Evolutionary conservation across 2,113 vertebrate genomes (phyloP), one percentile per base, ranked within the genome.

Genomic region (Dryoscopus gambensis): DNA sequence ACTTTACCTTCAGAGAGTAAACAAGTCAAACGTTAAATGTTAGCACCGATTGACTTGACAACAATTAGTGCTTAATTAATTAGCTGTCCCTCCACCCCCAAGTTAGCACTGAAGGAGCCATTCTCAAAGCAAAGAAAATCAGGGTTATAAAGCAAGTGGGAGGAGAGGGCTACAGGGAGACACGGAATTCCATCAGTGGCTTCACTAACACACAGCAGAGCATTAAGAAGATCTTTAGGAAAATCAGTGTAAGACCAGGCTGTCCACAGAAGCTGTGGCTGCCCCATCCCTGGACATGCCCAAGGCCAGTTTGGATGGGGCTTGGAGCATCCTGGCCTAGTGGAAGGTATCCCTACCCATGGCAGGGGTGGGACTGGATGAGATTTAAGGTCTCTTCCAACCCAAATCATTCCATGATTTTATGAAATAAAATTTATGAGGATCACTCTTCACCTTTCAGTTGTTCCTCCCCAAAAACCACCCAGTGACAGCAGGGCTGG

Each of bases 61-160:
- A 97, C 93, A 97, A 95, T 55, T 94, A 95, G 89, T 90, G 64
- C 94, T 93, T 76, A 53, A 97, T 97, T 97, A 97, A 97, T 97
- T 97, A 95, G 73, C 87, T 82, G 88, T 83, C 84, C 93, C 87
- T 93, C 92, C 75, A 57, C 91, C 96, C 90, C 86, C 57, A 80
- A 97, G 84, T 90, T 27, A 96, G 71, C 88, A 44, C 46, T 65
- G n/a, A 84, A 83, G 71, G 87, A 94, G 92, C 68, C 71, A 37
- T 44, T 76, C 62, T 76, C 77, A 71, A 39, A 90, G 84, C 57
- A 47, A 89, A 47, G 67, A 59, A 60, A 42, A 77, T 24, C 56
- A 23, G 0, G 1, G 55, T 42, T 46, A 25, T 37, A 74, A 76
- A 87, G 78, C 4, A 10, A 30, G 47, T 7, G 6, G 19, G 52